Evolutionary conservation across 2,113 vertebrate genomes (phyloP), one percentile per base, ranked within the genome.

Genomic region (Coryphaenoides rupestris): DNA sequence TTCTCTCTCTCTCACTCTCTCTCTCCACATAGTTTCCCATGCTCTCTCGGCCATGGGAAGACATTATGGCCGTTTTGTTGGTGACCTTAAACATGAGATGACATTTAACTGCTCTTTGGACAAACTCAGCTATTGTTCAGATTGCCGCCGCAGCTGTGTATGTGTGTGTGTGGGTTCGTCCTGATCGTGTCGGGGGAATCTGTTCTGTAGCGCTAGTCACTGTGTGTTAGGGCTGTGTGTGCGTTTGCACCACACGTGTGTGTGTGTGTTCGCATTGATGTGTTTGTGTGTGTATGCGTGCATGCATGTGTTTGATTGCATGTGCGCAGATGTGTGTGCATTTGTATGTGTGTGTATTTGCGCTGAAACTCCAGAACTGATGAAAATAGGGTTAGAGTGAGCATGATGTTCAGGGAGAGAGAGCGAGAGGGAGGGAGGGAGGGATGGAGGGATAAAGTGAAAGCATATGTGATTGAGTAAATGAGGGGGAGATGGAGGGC

Each of bases 51-150:
- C n/a, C n/a, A n/a, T n/a, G n/a, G n/a, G n/a, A n/a, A n/a, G n/a
- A n/a, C n/a, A n/a, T 3, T 2, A 21, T 21, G 19, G 19, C 22
- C 3, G 24, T 26, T 40, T 12, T 40, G 33, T 62, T 52, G 45
- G 69, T 62, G 66, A 54, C 70, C 71, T 74, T 75, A 70, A 75
- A 77, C 65, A 83, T 52, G 21, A 72, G 55, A 47, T 77, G 74
- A 60, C 77, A 75, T 77, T 82, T 77, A 45, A 63, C 58, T 26
- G 52, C 49, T 55, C 19, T 50, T 50, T 2, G n/a, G 69, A 62
- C 70, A 45, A 61, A 53, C 19, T 47, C 12, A 69, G 19, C 49
- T 54, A 60, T 22, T 55, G 54, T 55, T 50, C 17, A 13, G 17
- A 49, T 17, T 4, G 47, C 47, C 47, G 9, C 21, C 52, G 21